phyloP scores from a whole-genome alignment of 2,888 invertebrate genomes.

The Bugula neritina region DNA sequence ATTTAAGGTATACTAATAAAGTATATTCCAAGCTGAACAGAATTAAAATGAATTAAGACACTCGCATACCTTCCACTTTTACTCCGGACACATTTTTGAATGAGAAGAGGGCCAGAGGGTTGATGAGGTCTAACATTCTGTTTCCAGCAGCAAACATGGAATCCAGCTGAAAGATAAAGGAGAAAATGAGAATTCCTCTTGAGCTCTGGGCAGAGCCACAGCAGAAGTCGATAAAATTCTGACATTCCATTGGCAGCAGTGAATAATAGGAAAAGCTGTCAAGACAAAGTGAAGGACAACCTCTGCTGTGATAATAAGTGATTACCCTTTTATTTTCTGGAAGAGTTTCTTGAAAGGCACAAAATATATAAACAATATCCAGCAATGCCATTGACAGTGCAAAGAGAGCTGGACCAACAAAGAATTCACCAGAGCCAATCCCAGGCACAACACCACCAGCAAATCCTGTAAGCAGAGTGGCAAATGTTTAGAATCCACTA shows the following conservation, averaged over 20 bases:
- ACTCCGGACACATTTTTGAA: slow-evolving; percentile 66
- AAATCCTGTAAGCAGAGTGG: slow-evolving; percentile 1
- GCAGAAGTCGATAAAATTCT: not conserved
- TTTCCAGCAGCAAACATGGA: slow-evolving; percentile 64
- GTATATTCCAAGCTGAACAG: no score
- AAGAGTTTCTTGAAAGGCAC: slow-evolving; percentile 77
- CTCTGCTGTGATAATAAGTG: not conserved
- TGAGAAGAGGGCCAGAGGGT: slow-evolving; percentile 60
- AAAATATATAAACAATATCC: slow-evolving; percentile 69
- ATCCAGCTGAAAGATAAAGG: slow-evolving; percentile 55
- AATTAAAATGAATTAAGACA: no score
- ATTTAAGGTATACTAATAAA: no score
- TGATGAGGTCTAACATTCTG: slow-evolving; percentile 64
- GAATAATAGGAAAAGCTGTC: not conserved
- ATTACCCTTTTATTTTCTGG: slow-evolving; percentile 61
- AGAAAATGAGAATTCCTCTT: not conserved
- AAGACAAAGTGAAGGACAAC: not conserved
- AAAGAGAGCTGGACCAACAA: slow-evolving; percentile 67
- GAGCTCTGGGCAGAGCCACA: not conserved
- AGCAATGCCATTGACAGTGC: slow-evolving; percentile 63
- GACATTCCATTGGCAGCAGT: not conserved
- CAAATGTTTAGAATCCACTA: no score
- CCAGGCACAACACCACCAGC: slow-evolving; percentile 8
- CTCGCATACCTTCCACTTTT: not conserved
- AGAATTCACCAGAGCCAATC: slow-evolving; percentile 60